Percentiles rank a stretch among this genome's conserved stretches.
phyloP scores from a whole-genome alignment of 2,113 vertebrate genomes.

The Neotoma lepida region DNA sequence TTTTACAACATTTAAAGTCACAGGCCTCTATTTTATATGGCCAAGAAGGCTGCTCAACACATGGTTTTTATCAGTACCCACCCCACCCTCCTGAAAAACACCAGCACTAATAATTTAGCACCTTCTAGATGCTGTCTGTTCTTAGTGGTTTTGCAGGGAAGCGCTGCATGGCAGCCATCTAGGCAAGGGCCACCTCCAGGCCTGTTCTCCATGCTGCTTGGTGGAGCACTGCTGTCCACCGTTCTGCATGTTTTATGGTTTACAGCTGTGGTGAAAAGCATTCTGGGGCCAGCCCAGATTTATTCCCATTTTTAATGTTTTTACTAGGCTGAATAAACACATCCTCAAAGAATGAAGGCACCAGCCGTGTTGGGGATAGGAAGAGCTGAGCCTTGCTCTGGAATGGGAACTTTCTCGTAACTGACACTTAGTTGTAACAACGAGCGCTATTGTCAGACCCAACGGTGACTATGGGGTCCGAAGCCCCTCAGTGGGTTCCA shows the following conservation, averaged over 20 bases:
- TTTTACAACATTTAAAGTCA: conserved; percentile 82
- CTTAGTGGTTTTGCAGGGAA: conserved; percentile 74
- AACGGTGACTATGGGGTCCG: conserved; percentile 55
- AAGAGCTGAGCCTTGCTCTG: conserved; percentile 62
- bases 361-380: conserved; percentile 68
- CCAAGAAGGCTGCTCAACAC: conserved; percentile 55
- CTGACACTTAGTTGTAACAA: conserved; percentile 80
- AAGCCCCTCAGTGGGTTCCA: conserved; percentile 73
- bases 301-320: conserved; percentile 86
- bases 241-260: conserved; percentile 81
- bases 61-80: conserved; percentile 83
- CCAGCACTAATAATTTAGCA: conserved; percentile 81
- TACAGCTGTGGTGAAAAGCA: conserved; percentile 74
- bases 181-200: conserved; percentile 67
- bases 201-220: not conserved
- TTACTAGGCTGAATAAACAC: conserved; percentile 89
- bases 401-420: conserved; percentile 61
- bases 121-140: conserved; percentile 80
- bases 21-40: conserved; percentile 71
- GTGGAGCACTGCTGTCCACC: conserved; percentile 66
- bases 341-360: conserved; percentile 75
- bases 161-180: conserved; percentile 60
- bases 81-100: not conserved
- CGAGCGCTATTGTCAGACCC: conserved; percentile 75
- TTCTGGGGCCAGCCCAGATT: conserved; percentile 79